Conservation (phyloP, 35 echinoderm and acorn worm species). For the Lytechinus variegatus region DNA sequence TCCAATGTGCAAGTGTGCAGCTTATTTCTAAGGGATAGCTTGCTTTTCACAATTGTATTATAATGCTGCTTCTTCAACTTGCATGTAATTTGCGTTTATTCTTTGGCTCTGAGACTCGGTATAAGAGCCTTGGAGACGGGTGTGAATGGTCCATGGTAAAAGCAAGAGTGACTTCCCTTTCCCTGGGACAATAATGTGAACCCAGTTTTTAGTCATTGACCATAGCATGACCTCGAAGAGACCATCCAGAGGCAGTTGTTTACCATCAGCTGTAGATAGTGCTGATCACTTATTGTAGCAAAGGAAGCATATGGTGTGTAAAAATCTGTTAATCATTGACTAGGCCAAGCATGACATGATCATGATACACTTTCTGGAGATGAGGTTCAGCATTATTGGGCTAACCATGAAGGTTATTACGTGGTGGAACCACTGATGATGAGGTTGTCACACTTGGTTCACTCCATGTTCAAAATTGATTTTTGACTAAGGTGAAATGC, state of each 20-base stretch:
- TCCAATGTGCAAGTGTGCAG: too few relatives aligned
- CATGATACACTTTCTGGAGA: not conserved
- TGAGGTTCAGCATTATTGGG: not conserved
- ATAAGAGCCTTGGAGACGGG: too few relatives aligned
- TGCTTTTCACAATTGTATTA: too few relatives aligned
- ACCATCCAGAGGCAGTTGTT: not conserved
- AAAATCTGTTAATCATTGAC: conserved; percentile 20
- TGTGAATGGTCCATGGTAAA: too few relatives aligned
- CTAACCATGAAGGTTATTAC: not conserved
- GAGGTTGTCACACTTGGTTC: not conserved
- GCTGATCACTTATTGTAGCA: not conserved
- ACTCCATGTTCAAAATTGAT: not conserved
- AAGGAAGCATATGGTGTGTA: not conserved
- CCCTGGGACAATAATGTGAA: too few relatives aligned
- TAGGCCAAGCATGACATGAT: not conserved
- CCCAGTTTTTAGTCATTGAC: not conserved
- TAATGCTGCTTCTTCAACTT: too few relatives aligned
- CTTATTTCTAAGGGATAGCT: too few relatives aligned
- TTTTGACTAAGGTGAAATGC: not conserved
- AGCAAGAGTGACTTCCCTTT: too few relatives aligned
- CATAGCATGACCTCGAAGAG: not conserved
- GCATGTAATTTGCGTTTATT: too few relatives aligned
- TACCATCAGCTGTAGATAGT: conserved; percentile 8
- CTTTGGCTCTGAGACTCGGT: too few relatives aligned
- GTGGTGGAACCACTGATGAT: not conserved